A percentile compares a stretch with the other conserved stretches of the same genome.
Conservation (phyloP, 2,888 invertebrate species). For the Epicampocera succincta region DNA sequence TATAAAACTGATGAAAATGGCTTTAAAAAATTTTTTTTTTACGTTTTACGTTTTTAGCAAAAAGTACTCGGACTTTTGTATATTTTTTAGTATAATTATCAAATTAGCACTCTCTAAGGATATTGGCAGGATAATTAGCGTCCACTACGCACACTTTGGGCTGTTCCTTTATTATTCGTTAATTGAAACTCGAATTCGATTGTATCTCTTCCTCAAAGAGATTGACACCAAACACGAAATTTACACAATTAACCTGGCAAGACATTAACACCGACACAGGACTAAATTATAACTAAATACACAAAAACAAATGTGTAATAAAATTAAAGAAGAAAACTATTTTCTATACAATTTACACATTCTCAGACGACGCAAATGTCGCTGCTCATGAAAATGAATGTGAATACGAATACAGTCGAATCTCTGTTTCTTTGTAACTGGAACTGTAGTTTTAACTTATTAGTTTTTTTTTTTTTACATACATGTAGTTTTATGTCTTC, state of each 20-base stretch:
- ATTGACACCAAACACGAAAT: no score
- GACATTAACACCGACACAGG: conserved; percentile 56
- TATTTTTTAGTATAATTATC: no score
- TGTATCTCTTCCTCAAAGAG: no score
- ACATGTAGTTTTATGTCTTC: no score
- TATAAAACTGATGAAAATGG: background rate
- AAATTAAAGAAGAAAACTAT: conserved; percentile 39
- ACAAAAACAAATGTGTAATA: conserved; percentile 7
- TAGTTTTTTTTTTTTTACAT: background rate
- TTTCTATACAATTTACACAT: conserved; percentile 52
- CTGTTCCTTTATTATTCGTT: no score
- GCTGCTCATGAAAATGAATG: conserved; percentile 2
- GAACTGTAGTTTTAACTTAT: background rate
- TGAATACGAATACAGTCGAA: conserved; percentile 45
- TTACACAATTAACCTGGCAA: conserved; percentile 33
- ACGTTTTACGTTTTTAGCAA: no score
- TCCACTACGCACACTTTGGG: no score
- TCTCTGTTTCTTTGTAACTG: background rate
- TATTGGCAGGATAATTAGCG: no score
- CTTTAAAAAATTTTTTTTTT: no score
- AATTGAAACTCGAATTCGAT: no score
- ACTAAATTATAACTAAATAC: conserved; percentile 58
- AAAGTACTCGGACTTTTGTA: no score
- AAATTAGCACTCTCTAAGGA: no score
- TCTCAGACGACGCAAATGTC: conserved; percentile 33